Conservation (phyloP, 2,888 invertebrate genomes). For the Syrista parreyssii region DNA sequence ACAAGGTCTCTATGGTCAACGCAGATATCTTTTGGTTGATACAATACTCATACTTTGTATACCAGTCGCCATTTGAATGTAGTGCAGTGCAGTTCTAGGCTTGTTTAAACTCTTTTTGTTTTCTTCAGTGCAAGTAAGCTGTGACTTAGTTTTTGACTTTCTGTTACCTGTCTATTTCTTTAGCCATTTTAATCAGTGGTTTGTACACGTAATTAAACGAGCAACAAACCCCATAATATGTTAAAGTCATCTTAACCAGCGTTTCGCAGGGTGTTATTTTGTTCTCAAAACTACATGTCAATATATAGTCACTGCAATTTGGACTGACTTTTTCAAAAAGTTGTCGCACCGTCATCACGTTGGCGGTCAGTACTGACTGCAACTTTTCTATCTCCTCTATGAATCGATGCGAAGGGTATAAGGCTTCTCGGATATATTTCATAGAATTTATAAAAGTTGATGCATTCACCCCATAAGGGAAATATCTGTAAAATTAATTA, state of each 20-base stretch:
- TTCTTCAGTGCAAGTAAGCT: not conserved
- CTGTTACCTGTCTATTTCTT: not conserved
- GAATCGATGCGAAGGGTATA: slow-evolving; percentile 36
- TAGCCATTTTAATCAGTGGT: not conserved
- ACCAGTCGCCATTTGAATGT: not conserved
- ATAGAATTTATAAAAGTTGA: slow-evolving; percentile 10
- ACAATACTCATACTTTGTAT: not conserved
- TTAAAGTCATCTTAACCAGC: slow-evolving; percentile 31
- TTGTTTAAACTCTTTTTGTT: not conserved
- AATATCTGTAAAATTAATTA: slow-evolving; percentile 26
- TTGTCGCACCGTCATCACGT: slow-evolving; percentile 34
- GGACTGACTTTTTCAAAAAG: slow-evolving; percentile 39
- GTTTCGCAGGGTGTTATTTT: slow-evolving; percentile 33
- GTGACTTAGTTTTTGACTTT: not conserved
- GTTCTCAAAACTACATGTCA: slow-evolving; percentile 44
- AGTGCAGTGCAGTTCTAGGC: not conserved
- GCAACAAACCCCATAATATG: slow-evolving; percentile 44
- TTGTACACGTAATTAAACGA: slow-evolving; percentile 39
- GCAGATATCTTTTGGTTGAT: not conserved
- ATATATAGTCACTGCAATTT: slow-evolving; percentile 42
- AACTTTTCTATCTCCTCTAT: slow-evolving; percentile 30
- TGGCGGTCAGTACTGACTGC: slow-evolving; percentile 34
- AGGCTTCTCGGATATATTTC: slow-evolving; percentile 32
- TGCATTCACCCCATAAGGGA: slow-evolving; percentile 28
- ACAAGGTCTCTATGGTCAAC: not conserved